Evolutionary conservation across 2,888 invertebrate genomes (phyloP).

Genomic region (Homarus gammarus): DNA sequence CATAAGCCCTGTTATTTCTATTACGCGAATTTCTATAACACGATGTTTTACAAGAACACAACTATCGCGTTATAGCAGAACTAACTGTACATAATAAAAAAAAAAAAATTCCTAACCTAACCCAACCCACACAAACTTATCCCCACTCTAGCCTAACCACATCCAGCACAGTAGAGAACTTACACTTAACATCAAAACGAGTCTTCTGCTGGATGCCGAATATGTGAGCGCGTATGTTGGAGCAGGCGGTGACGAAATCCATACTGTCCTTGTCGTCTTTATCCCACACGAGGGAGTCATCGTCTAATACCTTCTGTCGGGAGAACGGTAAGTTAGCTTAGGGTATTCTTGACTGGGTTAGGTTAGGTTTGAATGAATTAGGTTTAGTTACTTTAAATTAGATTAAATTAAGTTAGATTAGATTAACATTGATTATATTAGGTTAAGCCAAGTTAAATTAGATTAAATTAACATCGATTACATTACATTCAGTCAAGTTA

Average conservation of each 20-base stretch:
- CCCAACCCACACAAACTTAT: too few species aligned
- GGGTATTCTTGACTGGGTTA: background rate
- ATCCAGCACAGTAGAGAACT: constrained; percentile 79
- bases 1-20: too few species aligned
- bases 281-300: constrained; percentile 94
- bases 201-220: constrained; percentile 93
- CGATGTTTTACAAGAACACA: too few species aligned
- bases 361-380: background rate
- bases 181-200: constrained; percentile 96
- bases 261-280: constrained; percentile 96
- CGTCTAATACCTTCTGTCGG: constrained; percentile 77
- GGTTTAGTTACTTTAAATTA: too few species aligned
- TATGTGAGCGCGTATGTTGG: constrained; percentile 94
- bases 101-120: too few species aligned
- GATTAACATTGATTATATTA: background rate
- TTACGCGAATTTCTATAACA: too few species aligned
- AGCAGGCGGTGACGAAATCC: constrained; percentile 97
- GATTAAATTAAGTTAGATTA: background rate
- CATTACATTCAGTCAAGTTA: too few species aligned
- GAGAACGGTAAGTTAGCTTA: background rate
- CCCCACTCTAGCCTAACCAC: too few species aligned
- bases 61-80: too few species aligned
- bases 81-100: too few species aligned
- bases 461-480: too few species aligned
- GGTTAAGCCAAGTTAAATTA: too few species aligned